Evolutionary conservation across 1,140 invertebrate genomes (phyloP).

Genomic region (Drosophila kepulauana): DNA sequence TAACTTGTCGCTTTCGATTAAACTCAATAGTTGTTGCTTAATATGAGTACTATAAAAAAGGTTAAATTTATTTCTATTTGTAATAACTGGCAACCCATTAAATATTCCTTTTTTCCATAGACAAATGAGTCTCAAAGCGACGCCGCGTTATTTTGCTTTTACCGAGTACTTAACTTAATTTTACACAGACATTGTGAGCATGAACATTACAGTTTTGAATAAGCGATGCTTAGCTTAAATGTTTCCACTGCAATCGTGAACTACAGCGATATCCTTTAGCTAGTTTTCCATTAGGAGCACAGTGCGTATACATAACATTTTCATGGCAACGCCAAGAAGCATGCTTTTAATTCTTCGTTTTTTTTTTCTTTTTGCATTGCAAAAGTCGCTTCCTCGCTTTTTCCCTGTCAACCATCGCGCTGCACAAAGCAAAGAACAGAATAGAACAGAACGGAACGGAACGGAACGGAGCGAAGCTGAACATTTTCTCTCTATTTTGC

Average conservation of each 20-base stretch:
- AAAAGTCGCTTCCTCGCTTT: conserved; percentile 3
- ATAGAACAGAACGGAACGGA: conserved; percentile 12
- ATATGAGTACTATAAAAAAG: neutral
- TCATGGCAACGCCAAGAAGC: conserved; percentile 32
- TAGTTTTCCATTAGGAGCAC: conserved; percentile 30
- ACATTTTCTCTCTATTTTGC: conserved; percentile 37
- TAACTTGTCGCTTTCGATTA: neutral
- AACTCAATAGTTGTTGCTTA: neutral
- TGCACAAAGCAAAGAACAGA: conserved; percentile 11
- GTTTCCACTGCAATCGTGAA: conserved; percentile 7
- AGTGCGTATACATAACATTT: conserved; percentile 36
- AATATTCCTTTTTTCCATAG: neutral
- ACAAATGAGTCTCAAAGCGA: neutral
- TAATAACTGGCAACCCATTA: too few relatives aligned
- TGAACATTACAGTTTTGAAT: conserved; percentile 12
- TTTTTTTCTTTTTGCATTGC: neutral
- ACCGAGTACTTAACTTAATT: neutral
- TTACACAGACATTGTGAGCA: neutral
- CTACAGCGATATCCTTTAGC: conserved; percentile 13
- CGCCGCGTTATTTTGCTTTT: neutral
- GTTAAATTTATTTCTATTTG: too few relatives aligned
- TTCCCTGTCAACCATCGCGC: conserved; percentile 15
- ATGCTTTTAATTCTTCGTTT: conserved; percentile 36
- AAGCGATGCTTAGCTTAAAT: conserved; percentile 25
- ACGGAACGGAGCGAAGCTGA: neutral